Percentiles rank a stretch among this genome's conserved stretches.
Evolutionary conservation across 2,113 vertebrate genomes (phyloP).

Genomic region (Pionites leucogaster): DNA sequence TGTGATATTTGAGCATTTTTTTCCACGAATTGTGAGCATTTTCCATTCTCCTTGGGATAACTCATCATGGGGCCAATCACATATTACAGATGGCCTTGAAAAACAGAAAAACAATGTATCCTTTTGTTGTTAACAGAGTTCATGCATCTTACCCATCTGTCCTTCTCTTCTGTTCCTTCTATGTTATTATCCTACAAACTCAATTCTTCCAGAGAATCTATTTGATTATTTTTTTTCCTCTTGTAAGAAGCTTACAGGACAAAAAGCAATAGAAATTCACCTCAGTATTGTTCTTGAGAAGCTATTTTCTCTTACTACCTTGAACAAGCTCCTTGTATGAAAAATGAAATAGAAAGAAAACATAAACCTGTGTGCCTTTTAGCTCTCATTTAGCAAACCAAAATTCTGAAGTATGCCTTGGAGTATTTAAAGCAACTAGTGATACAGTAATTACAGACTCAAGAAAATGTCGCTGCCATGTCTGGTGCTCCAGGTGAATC

Average conservation of each 20-base stretch:
- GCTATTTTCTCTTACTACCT: constrained; percentile 18
- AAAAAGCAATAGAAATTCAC: constrained; percentile 66
- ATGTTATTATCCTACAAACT: constrained; percentile 52
- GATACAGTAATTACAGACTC: background rate
- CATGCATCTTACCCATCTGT: constrained; percentile 1
- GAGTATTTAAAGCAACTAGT: constrained; percentile 23
- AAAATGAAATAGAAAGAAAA: constrained; percentile 2
- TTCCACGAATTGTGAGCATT: background rate
- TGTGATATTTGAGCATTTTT: background rate
- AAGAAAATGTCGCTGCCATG: background rate
- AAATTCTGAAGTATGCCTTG: background rate
- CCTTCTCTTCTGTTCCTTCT: constrained; percentile 17
- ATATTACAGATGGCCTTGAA: constrained; percentile 19
- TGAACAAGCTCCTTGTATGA: background rate
- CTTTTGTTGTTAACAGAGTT: background rate
- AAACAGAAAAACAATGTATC: background rate
- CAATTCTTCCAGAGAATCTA: constrained; percentile 40
- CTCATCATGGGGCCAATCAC: background rate
- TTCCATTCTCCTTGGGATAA: background rate
- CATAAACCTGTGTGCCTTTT: background rate
- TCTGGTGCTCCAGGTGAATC: background rate
- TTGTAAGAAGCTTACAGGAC: constrained; percentile 59
- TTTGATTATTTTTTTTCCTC: constrained; percentile 35
- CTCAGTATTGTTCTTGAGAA: constrained; percentile 41
- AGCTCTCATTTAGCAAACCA: background rate